Base-by-base conservation (phyloP, 2,888 invertebrate species). In the Eristalis intricaria region DNA sequence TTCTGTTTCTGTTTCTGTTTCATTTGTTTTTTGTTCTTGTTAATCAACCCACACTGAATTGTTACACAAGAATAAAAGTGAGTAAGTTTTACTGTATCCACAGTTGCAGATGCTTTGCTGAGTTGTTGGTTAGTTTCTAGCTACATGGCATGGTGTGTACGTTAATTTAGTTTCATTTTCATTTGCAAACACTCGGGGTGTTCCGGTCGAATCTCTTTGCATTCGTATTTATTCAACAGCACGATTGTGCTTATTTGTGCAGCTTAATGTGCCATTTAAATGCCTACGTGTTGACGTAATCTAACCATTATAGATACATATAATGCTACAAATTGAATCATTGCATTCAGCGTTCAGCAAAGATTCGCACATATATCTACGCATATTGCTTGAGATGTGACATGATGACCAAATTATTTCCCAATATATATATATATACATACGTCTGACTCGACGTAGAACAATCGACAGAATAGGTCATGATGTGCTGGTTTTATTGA, bases 271-370 rank as follows among this genome's bases (percentile, higher is more conserved):
- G 10, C 15, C 43, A 32, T 70, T n/a, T 32, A 63, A 77, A 82
- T 82, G 74, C 78, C 65, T 82, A 22, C 15, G n/a, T 19, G 82
- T 73, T 86, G 82, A 86, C 85, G 85, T 86, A 86, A 86, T 58
- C 82, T 70, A 50, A 73, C 66, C n/a, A n/a, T n/a, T n/a, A n/a
- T 50, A 50, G 29, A 56, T 71, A 19, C 50, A 50, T 50, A 60
- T 50, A 60, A 70, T 38, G 43, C 40, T 40, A 63, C 64, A 40
- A 64, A 86, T 82, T 77, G 74, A 78, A 70, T 78, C 65, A 82
- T 56, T 78, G 77, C 78, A 86, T 76, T 70, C 64, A 43, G 58
- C 63, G 35, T 84, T 79, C 65, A 63, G 10, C 63, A 3, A 32
- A 32, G 40, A 65, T 38, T 32, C 63, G 58, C 50, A 40, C 32